These are phyloP conservation scores for Pachymerium ferrugineum DNA, from an alignment of 2,888 invertebrate genomes.

Conservation along the genomic window DNA sequence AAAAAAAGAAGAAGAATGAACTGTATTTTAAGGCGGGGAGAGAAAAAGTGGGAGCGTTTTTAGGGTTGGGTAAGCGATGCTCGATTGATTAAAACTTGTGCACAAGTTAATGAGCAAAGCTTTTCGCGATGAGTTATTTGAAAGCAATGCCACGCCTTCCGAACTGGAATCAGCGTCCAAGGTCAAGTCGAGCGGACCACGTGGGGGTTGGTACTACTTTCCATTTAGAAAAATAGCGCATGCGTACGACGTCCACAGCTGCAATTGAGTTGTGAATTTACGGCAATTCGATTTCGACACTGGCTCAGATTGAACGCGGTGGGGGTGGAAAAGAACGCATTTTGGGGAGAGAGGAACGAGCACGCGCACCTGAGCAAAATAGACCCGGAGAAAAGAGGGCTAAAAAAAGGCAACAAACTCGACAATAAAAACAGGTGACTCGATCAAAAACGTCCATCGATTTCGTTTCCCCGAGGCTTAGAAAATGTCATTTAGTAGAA, in stretches of 20 bases:
- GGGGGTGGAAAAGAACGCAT: not conserved
- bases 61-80: not conserved
- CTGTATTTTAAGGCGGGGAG: too few relatives aligned
- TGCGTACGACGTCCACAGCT: constrained; percentile 28
- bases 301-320: constrained; percentile 27
- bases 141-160: not conserved
- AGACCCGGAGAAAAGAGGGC: too few relatives aligned
- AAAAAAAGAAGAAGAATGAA: not conserved
- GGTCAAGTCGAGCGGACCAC: not conserved
- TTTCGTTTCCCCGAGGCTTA: not conserved
- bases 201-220: too few relatives aligned
- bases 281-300: constrained; percentile 31
- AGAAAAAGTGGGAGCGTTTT: too few relatives aligned
- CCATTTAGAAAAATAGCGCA: not conserved
- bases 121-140: not conserved
- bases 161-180: not conserved
- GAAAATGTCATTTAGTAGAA: not conserved
- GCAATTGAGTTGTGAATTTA: constrained; percentile 31
- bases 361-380: not conserved
- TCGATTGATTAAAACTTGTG: not conserved
- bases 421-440: not conserved
- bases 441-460: not conserved
- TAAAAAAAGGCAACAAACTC: too few relatives aligned
- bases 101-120: not conserved
- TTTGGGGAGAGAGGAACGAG: not conserved